A percentile compares a stretch with the other conserved stretches of the same genome.
These are phyloP conservation scores for Zosterops pallidus DNA, from an alignment of 2,113 vertebrate genomes.

Conservation along the genomic window DNA sequence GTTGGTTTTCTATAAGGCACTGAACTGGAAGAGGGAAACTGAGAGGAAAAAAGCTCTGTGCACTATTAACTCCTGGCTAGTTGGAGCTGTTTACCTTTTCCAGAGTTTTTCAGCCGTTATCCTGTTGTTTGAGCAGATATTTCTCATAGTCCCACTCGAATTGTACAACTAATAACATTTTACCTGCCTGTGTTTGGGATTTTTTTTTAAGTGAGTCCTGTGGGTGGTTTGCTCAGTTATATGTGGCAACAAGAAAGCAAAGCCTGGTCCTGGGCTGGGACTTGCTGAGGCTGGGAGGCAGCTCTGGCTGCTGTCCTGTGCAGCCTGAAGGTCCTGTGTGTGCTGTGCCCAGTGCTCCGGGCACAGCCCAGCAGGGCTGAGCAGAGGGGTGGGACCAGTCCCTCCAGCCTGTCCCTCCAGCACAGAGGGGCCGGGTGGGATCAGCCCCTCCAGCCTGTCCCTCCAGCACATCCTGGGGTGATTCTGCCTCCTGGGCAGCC, in stretches of 20 bases:
- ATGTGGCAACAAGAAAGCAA: neutral
- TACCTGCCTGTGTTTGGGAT: neutral
- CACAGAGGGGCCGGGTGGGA: no score
- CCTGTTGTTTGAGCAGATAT: conserved; percentile 2
- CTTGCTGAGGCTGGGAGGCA: neutral
- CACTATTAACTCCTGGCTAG: neutral
- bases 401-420: no score
- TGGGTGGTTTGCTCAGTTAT: neutral
- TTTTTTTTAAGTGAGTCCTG: neutral
- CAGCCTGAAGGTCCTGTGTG: fast-evolving
- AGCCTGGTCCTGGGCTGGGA: neutral
- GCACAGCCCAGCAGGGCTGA: neutral
- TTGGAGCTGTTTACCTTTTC: neutral
- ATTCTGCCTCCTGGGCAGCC: neutral
- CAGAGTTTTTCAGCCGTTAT: neutral
- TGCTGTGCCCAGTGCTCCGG: neutral
- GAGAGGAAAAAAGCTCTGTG: neutral
- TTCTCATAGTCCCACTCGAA: neutral
- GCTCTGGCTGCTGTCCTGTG: neutral
- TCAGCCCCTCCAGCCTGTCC: neutral
- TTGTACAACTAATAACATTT: neutral
- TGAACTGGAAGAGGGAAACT: neutral
- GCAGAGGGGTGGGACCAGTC: neutral
- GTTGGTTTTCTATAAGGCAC: neutral
- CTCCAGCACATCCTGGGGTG: fast-evolving